Percentiles rank a stretch among this genome's conserved stretches.
phyloP scores from a whole-genome alignment of 2,888 invertebrate species.

The Acleris emargana region DNA sequence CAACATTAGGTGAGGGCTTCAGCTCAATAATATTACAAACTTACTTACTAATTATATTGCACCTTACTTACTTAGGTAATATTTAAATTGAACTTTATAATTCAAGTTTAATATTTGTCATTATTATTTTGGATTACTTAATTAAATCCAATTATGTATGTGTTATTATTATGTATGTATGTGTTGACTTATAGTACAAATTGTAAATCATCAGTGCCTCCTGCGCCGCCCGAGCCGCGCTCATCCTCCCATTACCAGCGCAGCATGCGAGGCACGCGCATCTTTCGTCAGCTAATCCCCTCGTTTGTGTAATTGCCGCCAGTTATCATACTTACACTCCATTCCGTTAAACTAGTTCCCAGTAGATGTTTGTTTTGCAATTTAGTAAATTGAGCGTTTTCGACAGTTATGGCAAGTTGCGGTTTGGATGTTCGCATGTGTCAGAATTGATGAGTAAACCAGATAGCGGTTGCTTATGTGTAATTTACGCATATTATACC shows the following conservation, averaged over 20 bases:
- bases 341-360: conserved; percentile 28
- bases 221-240: neutral
- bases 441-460: neutral
- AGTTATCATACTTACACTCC: conserved; percentile 33
- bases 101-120: too few relatives aligned
- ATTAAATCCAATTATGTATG: too few relatives aligned
- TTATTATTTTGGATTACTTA: too few relatives aligned
- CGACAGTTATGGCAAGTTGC: neutral
- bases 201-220: neutral
- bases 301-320: conserved; percentile 27
- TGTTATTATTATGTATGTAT: too few relatives aligned
- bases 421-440: conserved; percentile 5
- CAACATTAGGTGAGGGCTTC: too few relatives aligned
- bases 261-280: neutral
- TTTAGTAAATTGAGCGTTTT: conserved; percentile 30
- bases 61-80: too few relatives aligned
- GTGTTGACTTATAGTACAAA: too few relatives aligned
- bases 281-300: conserved; percentile 27
- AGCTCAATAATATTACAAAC: too few relatives aligned
- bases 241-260: conserved; percentile 4
- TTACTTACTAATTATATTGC: too few relatives aligned
- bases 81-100: too few relatives aligned
- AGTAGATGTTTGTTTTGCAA: conserved; percentile 32
- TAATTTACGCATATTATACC: too few relatives aligned
- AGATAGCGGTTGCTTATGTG: neutral